Base-by-base conservation (phyloP, 2,113 vertebrate species). In the Phylloscopus trochilus region DNA sequence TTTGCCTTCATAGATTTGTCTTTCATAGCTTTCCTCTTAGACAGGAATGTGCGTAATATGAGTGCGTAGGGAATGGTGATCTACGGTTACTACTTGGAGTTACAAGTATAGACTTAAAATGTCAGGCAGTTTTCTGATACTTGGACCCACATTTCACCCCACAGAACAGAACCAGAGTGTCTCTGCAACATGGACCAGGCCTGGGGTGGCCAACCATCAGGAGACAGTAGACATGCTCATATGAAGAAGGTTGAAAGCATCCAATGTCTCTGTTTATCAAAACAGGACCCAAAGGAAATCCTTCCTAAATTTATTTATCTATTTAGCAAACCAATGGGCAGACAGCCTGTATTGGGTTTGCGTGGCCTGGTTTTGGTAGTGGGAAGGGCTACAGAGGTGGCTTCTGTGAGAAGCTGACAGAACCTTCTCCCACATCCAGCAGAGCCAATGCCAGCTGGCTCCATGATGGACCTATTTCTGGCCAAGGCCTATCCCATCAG, bases 31-130 rank as follows among this genome's bases (percentile, higher is more conserved):
- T 84, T 75, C 17, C 5, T 60, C 15, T 81, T 83, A 4, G 28
- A 41, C 3, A 3, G 10, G 8, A 44, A 37, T 4, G 7, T 44
- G 23, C 9, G 14, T 22, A 9, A 17, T 22, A 9, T 19, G 33
- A 0, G 0, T 15, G 7, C 3, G 0, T 7, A 55, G 10, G 4
- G 9, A 8, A 7, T 41, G 20, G 5, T 9, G 22, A 19, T 72
- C 19, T 39, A 8, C 3, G 1, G 17, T 37, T 64, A 23, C 20
- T 60, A 6, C 8, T n/a, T 17, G 21, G 13, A 7, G 2, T 66
- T 67, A 55, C 26, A 89, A 83, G 14, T 33, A 56, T 37, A 91
- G 10, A 15, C 24, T 78, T 66, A 53, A 83, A 79, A 80, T 31
- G 1, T 49, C 39, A 63, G 24, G 11, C 12, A 55, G 28, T 15